Evolutionary conservation across 2,888 invertebrate species (phyloP), one percentile per base, ranked within the genome.

Genomic region (Noctuana brunneofusca): DNA sequence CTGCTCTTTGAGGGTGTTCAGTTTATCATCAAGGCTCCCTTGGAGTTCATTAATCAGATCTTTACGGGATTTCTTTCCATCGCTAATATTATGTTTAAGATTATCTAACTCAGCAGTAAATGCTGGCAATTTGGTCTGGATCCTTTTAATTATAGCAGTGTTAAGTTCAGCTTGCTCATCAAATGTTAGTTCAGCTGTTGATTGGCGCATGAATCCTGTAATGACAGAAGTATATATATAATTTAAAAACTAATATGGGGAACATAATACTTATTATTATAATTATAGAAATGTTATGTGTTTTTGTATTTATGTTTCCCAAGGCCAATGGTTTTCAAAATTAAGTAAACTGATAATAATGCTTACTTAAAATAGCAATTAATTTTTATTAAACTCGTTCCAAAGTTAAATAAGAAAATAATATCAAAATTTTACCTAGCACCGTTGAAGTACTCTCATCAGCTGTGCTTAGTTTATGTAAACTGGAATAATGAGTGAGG

Each of bases 121-220:
- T 24, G 68, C 65, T 5, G 90, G 88, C 16, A 90, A 65, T 67
- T 87, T 87, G 0, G 66, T 73, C 66, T 88, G 81, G 59, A 91
- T 89, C 65, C 81, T 86, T 0, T 81, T 72, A 14, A 89, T 75
- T 2, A 92, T 75, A 1, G 84, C 86, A 63, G 86, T 81, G 65
- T 90, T 91, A 1, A 92, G 74, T 70, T 89, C 90, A 0, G 79
- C 64, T 71, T 91, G 92, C 48, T 92, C 92, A 50, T 89, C 88
- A 71, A 81, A 92, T 58, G 84, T 80, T 11, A 92, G 69, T 55
- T 91, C 89, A 4, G 75, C 54, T 32, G 82, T 63, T n/a, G 83
- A 78, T 72, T 85, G 81, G 11, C 82, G 81, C 76, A 87, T 79
- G 35, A 89, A 78, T 14, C 92, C 92, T 92, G 74, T 3, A 80